Evolutionary conservation across 2,888 invertebrate genomes (phyloP), one percentile per base, ranked within the genome.

Genomic region (Hyalella azteca): DNA sequence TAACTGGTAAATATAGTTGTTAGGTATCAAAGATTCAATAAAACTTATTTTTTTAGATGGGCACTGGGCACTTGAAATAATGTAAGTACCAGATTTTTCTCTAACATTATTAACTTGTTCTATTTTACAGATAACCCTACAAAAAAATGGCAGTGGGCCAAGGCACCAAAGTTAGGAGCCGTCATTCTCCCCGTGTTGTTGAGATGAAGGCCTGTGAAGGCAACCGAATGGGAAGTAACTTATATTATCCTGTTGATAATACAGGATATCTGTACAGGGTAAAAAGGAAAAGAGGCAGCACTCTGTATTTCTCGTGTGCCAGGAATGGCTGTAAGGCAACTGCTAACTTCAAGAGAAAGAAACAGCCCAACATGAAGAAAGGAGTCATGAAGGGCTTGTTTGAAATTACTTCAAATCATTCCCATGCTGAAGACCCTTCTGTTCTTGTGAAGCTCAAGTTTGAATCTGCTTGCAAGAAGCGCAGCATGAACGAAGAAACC

Each of bases 401-500:
- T 75, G 75, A 75, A 45, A 75, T 75, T 19, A 75, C 75, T 22
- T 45, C 75, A 32, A 40, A 29, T 45, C 75, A 75, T 29, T 45
- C 75, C 19, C 75, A 75, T 19, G n/a, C 75, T 41, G 75, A 75
- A 45, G 75, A 75, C 19, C 41, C 22, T 3, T 39, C 45, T 41
- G 45, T 75, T 11, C 75, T 75, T 1, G 45, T 45, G 26, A 75
- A 45, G 29, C 75, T 75, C 45, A 41, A 26, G 41, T 75, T 75
- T 75, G 75, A 75, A n/a, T 75, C 75, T 15, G 75, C 75, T 19
- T 75, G 75, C 29, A 75, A 75, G 45, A 75, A 75, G 45, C 40
- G 75, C 11, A 75, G 75, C 75, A 75, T 75, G 75, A 40, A 75
- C 45, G 75, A 75, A n/a, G 75, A 75, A 26, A 75, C 75, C 22